phyloP scores from a whole-genome alignment of 2,113 vertebrate species.

The Maccullochella peelii region DNA sequence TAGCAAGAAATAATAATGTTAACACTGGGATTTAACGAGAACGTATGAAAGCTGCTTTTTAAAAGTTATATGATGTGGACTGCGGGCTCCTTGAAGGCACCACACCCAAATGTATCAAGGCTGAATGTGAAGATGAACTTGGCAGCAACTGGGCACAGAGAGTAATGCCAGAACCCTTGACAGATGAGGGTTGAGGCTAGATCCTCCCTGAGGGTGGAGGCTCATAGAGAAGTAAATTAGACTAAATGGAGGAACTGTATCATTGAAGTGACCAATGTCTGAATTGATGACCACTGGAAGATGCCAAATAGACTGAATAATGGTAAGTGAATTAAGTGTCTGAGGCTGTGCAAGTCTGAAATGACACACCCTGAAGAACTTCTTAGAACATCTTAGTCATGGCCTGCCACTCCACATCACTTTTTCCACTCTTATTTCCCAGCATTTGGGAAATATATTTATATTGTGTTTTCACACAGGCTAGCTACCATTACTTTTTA shows the following conservation, averaged over 20 bases:
- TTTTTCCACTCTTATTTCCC: constrained; percentile 51
- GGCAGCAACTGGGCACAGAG: constrained; percentile 27
- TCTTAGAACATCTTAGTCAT: constrained; percentile 53
- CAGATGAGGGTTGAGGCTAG: constrained; percentile 41
- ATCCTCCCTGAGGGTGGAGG: constrained; percentile 40
- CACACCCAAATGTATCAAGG: constrained; percentile 30
- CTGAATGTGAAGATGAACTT: constrained; percentile 53
- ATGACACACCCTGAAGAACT: constrained; percentile 47
- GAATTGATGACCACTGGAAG: constrained; percentile 41
- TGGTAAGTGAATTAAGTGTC: constrained; percentile 37
- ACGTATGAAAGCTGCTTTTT: constrained; percentile 27
- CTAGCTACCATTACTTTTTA: background rate
- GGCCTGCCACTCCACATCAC: constrained; percentile 42
- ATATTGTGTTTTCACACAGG: constrained; percentile 18
- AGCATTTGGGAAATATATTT: constrained; percentile 21
- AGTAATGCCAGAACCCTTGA: constrained; percentile 38
- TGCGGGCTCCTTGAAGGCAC: constrained; percentile 28
- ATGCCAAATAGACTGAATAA: constrained; percentile 53
- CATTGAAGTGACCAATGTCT: constrained; percentile 47
- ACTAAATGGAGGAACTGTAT: constrained; percentile 58
- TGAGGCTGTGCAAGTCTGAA: constrained; percentile 35
- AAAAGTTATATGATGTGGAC: constrained; percentile 28
- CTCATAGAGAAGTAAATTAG: constrained; percentile 44
- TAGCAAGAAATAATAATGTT: constrained; percentile 30
- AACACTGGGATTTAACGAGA: constrained; percentile 16